These are phyloP conservation scores for Rhyacophila evoluta DNA, from an alignment of 2,888 invertebrate genomes.

Conservation along the genomic window DNA sequence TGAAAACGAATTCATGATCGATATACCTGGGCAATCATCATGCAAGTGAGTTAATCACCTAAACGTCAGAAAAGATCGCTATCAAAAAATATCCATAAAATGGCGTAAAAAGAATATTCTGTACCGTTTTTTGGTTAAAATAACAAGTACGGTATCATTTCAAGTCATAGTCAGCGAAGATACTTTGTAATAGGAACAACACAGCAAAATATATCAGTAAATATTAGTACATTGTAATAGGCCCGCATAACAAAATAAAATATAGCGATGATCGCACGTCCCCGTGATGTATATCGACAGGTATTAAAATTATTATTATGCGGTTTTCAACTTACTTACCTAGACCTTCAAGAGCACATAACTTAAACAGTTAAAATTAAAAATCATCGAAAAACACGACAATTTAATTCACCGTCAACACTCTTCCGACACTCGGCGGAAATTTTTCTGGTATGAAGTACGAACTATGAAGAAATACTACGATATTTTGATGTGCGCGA, in stretches of 20 bases:
- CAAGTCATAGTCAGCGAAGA: not conserved
- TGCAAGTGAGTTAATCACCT: not conserved
- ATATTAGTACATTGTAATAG: not conserved
- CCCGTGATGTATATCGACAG: conserved; percentile 13
- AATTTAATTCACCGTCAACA: conserved; percentile 39
- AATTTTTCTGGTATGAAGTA: conserved; percentile 33
- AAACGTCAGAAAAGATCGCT: not conserved
- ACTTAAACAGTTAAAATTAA: conserved; percentile 33
- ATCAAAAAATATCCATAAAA: not conserved
- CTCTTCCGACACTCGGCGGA: conserved; percentile 25
- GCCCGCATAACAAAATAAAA: conserved; percentile 31
- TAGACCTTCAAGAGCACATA: conserved; percentile 35
- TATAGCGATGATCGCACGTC: conserved; percentile 42
- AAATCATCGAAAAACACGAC: conserved; percentile 41
- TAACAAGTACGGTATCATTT: no score
- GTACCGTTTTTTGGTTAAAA: no score
- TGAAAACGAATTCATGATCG: no score
- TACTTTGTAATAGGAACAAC: no score
- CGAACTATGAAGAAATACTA: not conserved
- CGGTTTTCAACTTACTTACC: conserved; percentile 28
- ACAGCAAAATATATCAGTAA: no score
- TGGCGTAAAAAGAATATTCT: no score
- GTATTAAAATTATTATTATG: not conserved
- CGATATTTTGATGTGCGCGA: conserved; percentile 17
- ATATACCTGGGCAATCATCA: not conserved